A percentile compares a stretch with the other conserved stretches of the same genome.
These are phyloP conservation scores for Prosapia bicincta DNA, from an alignment of 2,888 invertebrate genomes.

Conservation along the genomic window DNA sequence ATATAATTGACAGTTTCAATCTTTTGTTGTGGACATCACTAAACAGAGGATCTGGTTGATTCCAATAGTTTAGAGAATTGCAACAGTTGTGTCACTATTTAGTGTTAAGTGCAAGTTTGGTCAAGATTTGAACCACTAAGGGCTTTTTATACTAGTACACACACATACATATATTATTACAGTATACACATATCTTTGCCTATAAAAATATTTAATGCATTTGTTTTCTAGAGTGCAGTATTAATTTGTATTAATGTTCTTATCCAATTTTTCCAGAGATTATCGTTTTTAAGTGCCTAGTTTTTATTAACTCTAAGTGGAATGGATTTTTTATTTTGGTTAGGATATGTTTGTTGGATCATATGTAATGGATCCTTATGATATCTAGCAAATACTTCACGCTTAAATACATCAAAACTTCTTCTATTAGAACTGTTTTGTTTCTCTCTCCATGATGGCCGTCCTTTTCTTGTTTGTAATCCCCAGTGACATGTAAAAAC, in stretches of 20 bases:
- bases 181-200: not conserved
- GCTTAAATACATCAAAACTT: slow-evolving; percentile 77
- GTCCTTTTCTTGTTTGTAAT: slow-evolving; percentile 69
- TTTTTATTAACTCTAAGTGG: not conserved
- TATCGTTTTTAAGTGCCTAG: not conserved
- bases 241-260: not conserved
- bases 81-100: too few relatives aligned
- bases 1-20: too few relatives aligned
- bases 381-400: slow-evolving; percentile 75
- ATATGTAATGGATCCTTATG: slow-evolving; percentile 43
- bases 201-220: not conserved
- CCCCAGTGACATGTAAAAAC: slow-evolving; percentile 91
- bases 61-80: too few relatives aligned
- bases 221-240: not conserved
- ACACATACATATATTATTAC: not conserved
- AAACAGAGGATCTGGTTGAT: too few relatives aligned
- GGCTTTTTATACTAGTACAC: not conserved
- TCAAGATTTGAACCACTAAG: too few relatives aligned
- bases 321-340: slow-evolving; percentile 2
- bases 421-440: slow-evolving; percentile 80
- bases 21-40: too few relatives aligned
- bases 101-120: too few relatives aligned
- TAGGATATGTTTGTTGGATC: slow-evolving; percentile 21
- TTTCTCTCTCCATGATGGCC: slow-evolving; percentile 82
- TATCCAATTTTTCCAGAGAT: not conserved